Base-by-base conservation (phyloP, 2,113 vertebrate species). In the Eolophus roseicapilla region DNA sequence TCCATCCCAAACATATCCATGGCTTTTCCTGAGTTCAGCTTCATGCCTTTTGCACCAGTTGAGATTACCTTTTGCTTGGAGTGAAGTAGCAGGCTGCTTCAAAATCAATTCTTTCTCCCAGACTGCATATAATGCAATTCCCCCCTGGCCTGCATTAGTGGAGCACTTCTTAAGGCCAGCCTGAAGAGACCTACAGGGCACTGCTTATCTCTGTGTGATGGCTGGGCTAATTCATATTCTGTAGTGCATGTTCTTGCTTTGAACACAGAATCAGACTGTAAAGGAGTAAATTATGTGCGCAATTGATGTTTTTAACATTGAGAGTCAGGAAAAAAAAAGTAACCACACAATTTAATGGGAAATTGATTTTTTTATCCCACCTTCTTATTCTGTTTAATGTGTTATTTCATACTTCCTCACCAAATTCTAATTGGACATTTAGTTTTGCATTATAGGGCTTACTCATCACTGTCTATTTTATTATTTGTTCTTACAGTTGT, bases 371-470 rank as follows among this genome's bases (percentile, higher is more conserved):
- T 69, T 86, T 88, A 47, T 86, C 64, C 27, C 27, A 71, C 52
- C 63, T 86, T 82, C 35, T 91, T 82, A 52, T 12, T 86, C 75
- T 21, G 10, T 46, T 94, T 86, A 44, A 83, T 68, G 47, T 83
- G 33, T 70, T 95, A 86, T 93, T 96, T 95, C 75, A 76, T 67
- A 46, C 74, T 90, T 95, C 31, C 53, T 70, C 75, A 74, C 77
- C 64, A 78, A 80, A 88, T 68, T 82, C 46, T 86, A 94, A 88
- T 41, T 84, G 39, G 37, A 68, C 27, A 35, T 75, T 55, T 76
- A 78, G 68, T 62, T 94, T 88, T 78, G 17, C 60, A 37, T 92
- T 90, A 71, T 31, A 90, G 39, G 28, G 4, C 64, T n/a, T 68
- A 64, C 33, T 75, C 24, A 60, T 82, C 88, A 81, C 39, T 68